These are phyloP conservation scores for Tretioscincus oriximinensis DNA, from an alignment of 2,113 vertebrate genomes.

Conservation along the genomic window DNA sequence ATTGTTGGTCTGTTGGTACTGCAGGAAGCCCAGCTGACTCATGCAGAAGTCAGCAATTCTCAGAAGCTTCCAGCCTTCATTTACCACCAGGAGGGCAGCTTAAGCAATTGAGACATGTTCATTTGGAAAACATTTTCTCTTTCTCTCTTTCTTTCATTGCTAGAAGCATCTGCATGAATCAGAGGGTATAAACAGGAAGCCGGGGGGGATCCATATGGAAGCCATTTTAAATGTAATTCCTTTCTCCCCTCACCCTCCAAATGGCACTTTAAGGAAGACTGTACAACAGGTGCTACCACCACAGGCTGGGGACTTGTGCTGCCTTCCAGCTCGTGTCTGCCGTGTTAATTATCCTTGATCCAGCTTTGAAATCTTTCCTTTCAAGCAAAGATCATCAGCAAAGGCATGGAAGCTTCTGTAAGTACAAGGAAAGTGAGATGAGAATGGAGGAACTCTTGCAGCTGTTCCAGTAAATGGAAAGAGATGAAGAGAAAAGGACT, in stretches of 20 bases:
- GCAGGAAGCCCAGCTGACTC: constrained; percentile 2
- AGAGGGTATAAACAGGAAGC: not conserved
- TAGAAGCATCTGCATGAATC: not conserved
- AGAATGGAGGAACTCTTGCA: too few species aligned
- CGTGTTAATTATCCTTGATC: too few species aligned
- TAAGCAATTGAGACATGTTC: not conserved
- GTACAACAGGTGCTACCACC: not conserved
- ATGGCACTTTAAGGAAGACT: not conserved
- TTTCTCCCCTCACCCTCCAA: not conserved
- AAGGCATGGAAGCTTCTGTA: too few species aligned
- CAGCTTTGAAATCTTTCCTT: too few species aligned
- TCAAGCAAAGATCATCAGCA: too few species aligned
- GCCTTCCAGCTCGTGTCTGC: too few species aligned
- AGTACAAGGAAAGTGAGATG: not conserved
- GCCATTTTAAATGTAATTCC: not conserved
- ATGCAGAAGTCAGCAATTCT: not conserved
- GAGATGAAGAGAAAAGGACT: too few species aligned
- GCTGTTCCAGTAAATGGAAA: too few species aligned
- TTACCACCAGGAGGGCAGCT: not conserved
- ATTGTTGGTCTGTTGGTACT: not conserved
- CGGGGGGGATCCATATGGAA: not conserved
- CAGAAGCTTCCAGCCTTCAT: not conserved
- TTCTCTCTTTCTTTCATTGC: not conserved
- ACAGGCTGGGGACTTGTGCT: too few species aligned
- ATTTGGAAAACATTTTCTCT: not conserved